Evolutionary conservation across 2,888 invertebrate species (phyloP), one percentile per base, ranked within the genome.

Genomic region (Chouioia cunea): DNA sequence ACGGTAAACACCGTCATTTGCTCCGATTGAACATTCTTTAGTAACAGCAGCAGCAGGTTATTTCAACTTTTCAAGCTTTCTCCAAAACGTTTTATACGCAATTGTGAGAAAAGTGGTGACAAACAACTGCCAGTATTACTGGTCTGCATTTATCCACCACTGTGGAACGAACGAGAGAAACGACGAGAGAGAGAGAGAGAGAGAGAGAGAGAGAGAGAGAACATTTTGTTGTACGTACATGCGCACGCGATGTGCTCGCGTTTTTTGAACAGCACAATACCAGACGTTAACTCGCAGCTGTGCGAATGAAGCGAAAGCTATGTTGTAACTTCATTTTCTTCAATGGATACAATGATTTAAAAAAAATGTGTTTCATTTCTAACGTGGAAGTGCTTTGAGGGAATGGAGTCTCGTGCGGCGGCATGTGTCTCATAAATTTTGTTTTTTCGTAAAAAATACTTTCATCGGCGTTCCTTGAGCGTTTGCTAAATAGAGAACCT

Each of bases 401-500:
- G 10, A 1, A 36, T 36, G 4, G 36, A n/a, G n/a, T n/a, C n/a
- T n/a, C n/a, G n/a, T n/a, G n/a, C n/a, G 36, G 36, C 36, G 36
- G 36, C 36, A 36, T 36, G 6, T 10, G 36, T 36, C 36, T 36
- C 36, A 36, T 36, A 36, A 36, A 36, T 36, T 36, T 36, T 36
- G 6, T 36, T 36, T 36, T 10, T 36, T 36, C 36, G 4, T 36
- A 36, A 36, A 36, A 36, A 36, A 36, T 36, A 36, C 36, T 36
- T 36, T 36, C 36, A 36, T 12, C 36, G 36, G 36, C 36, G 36
- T 36, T 6, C 67, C 50, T 68, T n/a, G 43, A 18, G 20, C 50
- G 12, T 27, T 2, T 6, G 20, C n/a, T 22, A 8, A 64, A 15
- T 12, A 63, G 62, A 70, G 64, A 73, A 44, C 73, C 68, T 74